phyloP scores from a whole-genome alignment of 1,140 invertebrate genomes.

The Trichomalopsis sarcophagae region DNA sequence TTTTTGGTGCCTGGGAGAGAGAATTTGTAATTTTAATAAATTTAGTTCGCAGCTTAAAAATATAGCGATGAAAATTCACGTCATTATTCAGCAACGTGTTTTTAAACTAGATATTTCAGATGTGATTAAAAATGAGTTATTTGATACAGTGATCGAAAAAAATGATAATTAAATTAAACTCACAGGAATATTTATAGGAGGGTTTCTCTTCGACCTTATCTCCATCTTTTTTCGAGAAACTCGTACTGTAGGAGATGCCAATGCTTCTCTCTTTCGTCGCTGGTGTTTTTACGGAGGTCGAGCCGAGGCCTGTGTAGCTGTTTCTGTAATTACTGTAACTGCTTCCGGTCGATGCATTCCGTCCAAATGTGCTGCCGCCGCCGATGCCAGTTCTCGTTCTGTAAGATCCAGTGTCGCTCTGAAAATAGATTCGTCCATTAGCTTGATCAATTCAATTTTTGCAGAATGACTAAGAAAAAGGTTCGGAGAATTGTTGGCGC shows the following conservation, averaged over 20 bases:
- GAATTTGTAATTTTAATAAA: too few species aligned
- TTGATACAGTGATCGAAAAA: too few species aligned
- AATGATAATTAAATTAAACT: slow-evolving; percentile 41
- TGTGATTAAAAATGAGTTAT: too few species aligned
- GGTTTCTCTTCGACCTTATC: slow-evolving; percentile 66
- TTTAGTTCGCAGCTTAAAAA: too few species aligned
- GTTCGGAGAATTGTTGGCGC: too few species aligned
- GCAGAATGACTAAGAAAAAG: too few species aligned
- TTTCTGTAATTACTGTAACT: slow-evolving; percentile 65
- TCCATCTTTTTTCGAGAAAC: slow-evolving; percentile 64
- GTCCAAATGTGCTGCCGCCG: slow-evolving; percentile 59
- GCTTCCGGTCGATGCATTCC: slow-evolving; percentile 62
- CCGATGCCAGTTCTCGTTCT: slow-evolving; percentile 60
- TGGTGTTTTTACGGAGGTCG: slow-evolving; percentile 57
- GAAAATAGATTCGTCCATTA: slow-evolving; percentile 52
- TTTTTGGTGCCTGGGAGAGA: slow-evolving; percentile 63
- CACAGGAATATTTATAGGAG: slow-evolving; percentile 66
- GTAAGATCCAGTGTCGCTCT: slow-evolving; percentile 67
- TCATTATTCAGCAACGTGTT: too few species aligned
- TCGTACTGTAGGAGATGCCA: slow-evolving; percentile 58
- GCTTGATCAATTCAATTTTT: background rate
- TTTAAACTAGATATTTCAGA: too few species aligned
- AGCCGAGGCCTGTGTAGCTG: slow-evolving; percentile 62
- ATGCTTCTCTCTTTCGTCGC: slow-evolving; percentile 62
- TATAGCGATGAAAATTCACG: too few species aligned